These are phyloP conservation scores for Tenthredo livida DNA, from an alignment of 2,888 invertebrate species.

Conservation along the genomic window DNA sequence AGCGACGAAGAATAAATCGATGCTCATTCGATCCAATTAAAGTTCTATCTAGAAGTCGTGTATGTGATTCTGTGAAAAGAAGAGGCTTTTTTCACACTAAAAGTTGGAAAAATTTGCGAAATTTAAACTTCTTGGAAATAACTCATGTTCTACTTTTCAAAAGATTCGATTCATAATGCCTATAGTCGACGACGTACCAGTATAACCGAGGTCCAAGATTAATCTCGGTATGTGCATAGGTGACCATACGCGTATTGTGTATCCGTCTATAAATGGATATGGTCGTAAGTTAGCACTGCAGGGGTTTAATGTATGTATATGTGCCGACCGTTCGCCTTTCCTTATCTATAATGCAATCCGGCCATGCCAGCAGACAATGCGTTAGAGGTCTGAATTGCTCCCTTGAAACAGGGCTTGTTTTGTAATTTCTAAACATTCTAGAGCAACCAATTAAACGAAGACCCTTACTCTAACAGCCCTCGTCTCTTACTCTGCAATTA, in stretches of 20 bases:
- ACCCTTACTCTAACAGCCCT: not conserved
- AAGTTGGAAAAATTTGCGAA: not conserved
- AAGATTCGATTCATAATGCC: not conserved
- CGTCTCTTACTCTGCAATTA: not conserved
- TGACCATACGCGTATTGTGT: not conserved
- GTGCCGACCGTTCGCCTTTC: slow-evolving; percentile 17
- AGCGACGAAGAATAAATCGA: too few relatives aligned
- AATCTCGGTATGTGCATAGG: too few relatives aligned
- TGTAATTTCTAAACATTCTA: slow-evolving; percentile 25
- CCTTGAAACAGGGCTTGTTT: slow-evolving; percentile 37
- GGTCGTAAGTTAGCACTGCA: slow-evolving; percentile 33
- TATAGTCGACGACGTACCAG: not conserved
- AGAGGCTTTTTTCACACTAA: not conserved
- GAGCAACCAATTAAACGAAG: slow-evolving; percentile 19
- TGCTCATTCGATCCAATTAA: too few relatives aligned
- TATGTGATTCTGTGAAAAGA: not conserved
- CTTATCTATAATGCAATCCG: slow-evolving; percentile 51
- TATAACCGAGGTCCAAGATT: not conserved
- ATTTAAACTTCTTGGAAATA: not conserved
- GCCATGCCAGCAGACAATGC: slow-evolving; percentile 36
- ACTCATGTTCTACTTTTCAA: not conserved
- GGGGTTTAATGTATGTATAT: slow-evolving; percentile 36
- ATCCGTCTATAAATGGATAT: not conserved
- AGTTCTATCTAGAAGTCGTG: not conserved
- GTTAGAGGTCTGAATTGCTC: slow-evolving; percentile 43